These are phyloP conservation scores for Hassar affinis DNA, from an alignment of 2,113 vertebrate species.

Conservation along the genomic window DNA sequence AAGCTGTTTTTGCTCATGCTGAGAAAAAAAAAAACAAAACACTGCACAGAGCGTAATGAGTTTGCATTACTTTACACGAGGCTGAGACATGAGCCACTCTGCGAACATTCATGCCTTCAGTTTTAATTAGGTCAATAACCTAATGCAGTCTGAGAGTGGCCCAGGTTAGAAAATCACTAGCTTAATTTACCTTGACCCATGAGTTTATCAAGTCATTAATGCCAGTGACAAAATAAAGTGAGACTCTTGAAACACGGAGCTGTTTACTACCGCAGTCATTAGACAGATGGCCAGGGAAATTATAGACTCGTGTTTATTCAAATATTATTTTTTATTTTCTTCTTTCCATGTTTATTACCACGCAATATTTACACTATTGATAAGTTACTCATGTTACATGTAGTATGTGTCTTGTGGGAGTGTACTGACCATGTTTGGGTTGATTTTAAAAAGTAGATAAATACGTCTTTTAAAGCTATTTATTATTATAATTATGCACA, in stretches of 20 bases:
- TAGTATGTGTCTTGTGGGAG: neutral
- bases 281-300: slow-evolving; percentile 61
- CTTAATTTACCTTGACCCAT: slow-evolving; percentile 64
- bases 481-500: neutral
- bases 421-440: neutral
- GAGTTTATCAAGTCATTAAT: slow-evolving; percentile 62
- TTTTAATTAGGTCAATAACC: slow-evolving; percentile 65
- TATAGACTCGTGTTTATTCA: slow-evolving; percentile 63
- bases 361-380: neutral
- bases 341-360: slow-evolving; percentile 64
- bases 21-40: neutral
- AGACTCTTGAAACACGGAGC: slow-evolving; percentile 39
- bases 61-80: slow-evolving; percentile 56
- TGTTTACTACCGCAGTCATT: slow-evolving; percentile 50
- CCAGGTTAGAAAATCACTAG: slow-evolving; percentile 47
- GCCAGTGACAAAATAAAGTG: slow-evolving; percentile 50
- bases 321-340: slow-evolving; percentile 61
- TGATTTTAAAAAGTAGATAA: neutral
- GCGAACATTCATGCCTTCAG: slow-evolving; percentile 56
- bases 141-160: slow-evolving; percentile 49
- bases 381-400: neutral
- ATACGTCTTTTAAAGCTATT: neutral
- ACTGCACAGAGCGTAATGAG: slow-evolving; percentile 53
- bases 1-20: slow-evolving; percentile 54
- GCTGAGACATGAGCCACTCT: slow-evolving; percentile 45